Percentiles rank a stretch among this genome's conserved stretches.
Conservation (phyloP, 1,140 invertebrate species). For the Trialeurodes vaporariorum region DNA sequence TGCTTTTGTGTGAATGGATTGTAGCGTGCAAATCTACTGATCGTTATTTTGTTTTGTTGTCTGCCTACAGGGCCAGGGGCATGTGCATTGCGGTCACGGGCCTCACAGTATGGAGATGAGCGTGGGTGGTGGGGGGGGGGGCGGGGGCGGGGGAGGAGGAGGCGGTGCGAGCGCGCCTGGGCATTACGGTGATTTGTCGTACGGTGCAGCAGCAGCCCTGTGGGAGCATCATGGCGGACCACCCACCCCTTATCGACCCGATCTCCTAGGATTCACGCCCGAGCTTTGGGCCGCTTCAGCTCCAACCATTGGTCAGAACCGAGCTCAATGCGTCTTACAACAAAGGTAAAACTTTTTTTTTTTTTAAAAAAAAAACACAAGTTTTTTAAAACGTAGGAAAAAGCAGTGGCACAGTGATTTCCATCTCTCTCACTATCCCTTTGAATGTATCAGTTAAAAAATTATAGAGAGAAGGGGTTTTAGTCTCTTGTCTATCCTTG, state of each 20-base stretch:
- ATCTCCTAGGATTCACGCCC: not conserved
- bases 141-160: not conserved
- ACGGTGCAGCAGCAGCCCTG: not conserved
- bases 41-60: too few relatives aligned
- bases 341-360: not conserved
- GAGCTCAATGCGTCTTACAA: not conserved
- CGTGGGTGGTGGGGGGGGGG: too few relatives aligned
- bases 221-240: not conserved
- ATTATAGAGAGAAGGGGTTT: too few relatives aligned
- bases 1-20: too few relatives aligned
- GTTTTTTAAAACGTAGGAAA: too few relatives aligned
- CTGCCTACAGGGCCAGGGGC: not conserved
- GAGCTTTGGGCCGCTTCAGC: not conserved
- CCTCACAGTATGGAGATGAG: not conserved
- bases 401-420: too few relatives aligned
- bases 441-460: too few relatives aligned
- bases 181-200: not conserved
- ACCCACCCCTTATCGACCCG: not conserved
- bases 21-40: too few relatives aligned
- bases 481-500: too few relatives aligned
- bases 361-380: too few relatives aligned
- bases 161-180: not conserved
- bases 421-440: too few relatives aligned
- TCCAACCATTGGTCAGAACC: not conserved
- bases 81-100: not conserved